Conservation (phyloP, 2,888 invertebrate species). For the Noctua janthe region DNA sequence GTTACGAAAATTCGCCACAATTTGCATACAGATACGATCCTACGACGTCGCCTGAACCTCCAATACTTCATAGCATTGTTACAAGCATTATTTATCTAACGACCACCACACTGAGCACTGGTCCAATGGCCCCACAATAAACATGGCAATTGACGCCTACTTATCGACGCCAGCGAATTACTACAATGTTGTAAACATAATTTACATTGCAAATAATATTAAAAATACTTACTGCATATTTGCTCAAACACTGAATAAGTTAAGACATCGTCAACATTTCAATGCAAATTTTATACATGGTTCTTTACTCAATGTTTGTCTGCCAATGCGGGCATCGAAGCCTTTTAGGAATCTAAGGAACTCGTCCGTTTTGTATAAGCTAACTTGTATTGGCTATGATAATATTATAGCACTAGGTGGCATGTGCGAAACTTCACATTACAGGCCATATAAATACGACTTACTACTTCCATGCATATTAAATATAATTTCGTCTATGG, state of each 20-base stretch:
- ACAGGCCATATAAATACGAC: slow-evolving; percentile 41
- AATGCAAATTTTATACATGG: slow-evolving; percentile 69
- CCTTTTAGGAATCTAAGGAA: slow-evolving; percentile 61
- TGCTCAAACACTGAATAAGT: slow-evolving; percentile 63
- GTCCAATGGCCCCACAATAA: slow-evolving; percentile 68
- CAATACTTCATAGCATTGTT: slow-evolving; percentile 79
- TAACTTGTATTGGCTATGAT: slow-evolving; percentile 49
- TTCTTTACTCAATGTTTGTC: slow-evolving; percentile 68
- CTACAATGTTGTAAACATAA: slow-evolving; percentile 70
- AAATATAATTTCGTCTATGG: slow-evolving; percentile 31
- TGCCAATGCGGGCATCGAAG: slow-evolving; percentile 53
- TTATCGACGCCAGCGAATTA: slow-evolving; percentile 69
- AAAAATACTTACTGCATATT: slow-evolving; percentile 66
- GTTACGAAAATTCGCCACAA: slow-evolving; percentile 88
- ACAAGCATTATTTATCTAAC: slow-evolving; percentile 83
- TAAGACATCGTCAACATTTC: slow-evolving; percentile 69
- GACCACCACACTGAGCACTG: slow-evolving; percentile 68
- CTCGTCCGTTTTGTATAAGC: slow-evolving; percentile 58
- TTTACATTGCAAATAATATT: slow-evolving; percentile 69
- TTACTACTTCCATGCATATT: slow-evolving; percentile 30
- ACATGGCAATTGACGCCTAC: slow-evolving; percentile 74
- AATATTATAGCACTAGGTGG: slow-evolving; percentile 51
- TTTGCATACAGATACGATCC: slow-evolving; percentile 87
- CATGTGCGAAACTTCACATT: slow-evolving; percentile 63
- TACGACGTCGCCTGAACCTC: slow-evolving; percentile 66